Evolutionary conservation across 2,888 invertebrate genomes (phyloP).

Genomic region (Nephrotoma appendiculata): DNA sequence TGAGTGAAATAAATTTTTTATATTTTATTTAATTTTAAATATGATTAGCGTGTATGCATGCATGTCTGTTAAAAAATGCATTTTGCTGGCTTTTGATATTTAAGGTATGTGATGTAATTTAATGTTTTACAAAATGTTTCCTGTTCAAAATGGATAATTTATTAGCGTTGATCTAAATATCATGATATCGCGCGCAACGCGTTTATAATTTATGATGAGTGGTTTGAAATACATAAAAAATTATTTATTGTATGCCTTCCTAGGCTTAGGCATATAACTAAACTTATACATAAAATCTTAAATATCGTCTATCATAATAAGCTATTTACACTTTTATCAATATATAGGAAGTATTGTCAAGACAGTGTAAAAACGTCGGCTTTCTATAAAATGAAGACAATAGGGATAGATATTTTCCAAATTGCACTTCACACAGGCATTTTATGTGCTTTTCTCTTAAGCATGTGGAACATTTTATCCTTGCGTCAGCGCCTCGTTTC

Average conservation of each 20-base stretch:
- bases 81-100: background rate
- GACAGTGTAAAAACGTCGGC: too few species aligned
- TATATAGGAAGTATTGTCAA: too few species aligned
- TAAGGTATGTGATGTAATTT: background rate
- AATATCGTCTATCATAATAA: background rate
- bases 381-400: too few species aligned
- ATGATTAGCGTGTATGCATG: background rate
- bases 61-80: background rate
- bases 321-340: background rate
- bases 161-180: background rate
- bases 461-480: too few species aligned
- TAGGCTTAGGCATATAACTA: background rate
- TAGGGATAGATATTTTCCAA: too few species aligned
- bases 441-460: too few species aligned
- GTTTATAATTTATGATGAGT: background rate
- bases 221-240: background rate
- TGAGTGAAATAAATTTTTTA: background rate
- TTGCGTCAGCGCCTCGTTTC: too few species aligned
- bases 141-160: background rate
- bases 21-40: background rate
- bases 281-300: background rate
- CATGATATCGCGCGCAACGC: background rate
- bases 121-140: background rate
- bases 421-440: too few species aligned
- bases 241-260: too few species aligned